Evolutionary conservation across 2,797 vertebrate species (phyloP).

Genomic region (Oryzias dopingdopingensis): DNA sequence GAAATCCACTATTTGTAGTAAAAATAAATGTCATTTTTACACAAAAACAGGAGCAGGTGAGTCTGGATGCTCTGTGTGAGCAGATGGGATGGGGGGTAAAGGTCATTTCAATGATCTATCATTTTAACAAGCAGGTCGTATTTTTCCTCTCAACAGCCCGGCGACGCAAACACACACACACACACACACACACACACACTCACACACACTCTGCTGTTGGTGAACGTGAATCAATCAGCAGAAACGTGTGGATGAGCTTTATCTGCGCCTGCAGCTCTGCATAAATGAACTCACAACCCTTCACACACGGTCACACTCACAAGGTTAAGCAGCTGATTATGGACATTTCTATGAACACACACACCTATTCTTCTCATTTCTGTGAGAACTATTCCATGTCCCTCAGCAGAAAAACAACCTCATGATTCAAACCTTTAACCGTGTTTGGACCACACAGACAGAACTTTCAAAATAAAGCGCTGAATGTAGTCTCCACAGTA

Average conservation of each 20-base stretch:
- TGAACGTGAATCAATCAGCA: too few species aligned
- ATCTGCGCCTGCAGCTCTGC: slow-evolving; percentile 41
- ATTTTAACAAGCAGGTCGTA: slow-evolving; percentile 48
- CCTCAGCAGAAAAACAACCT: too few species aligned
- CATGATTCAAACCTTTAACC: too few species aligned
- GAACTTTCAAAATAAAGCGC: too few species aligned
- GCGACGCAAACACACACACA: neutral
- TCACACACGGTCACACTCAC: slow-evolving; percentile 48
- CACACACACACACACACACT: slow-evolving; percentile 1
- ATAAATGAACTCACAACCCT: slow-evolving; percentile 53
- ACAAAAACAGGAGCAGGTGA: neutral
- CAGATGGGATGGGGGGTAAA: slow-evolving; percentile 6
- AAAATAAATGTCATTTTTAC: too few species aligned
- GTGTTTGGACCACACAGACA: too few species aligned
- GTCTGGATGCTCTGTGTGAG: slow-evolving; percentile 12
- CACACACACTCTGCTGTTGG: neutral
- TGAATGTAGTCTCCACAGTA: too few species aligned
- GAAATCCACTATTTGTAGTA: too few species aligned
- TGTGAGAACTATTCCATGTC: neutral
- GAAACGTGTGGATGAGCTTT: neutral
- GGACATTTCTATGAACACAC: slow-evolving; percentile 38
- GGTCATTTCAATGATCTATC: slow-evolving; percentile 44
- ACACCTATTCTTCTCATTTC: neutral
- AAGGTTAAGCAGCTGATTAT: slow-evolving; percentile 64
- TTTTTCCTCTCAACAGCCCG: slow-evolving; percentile 19